phyloP scores from a whole-genome alignment of 1,140 invertebrate species.

The Palaemon carinicauda region DNA sequence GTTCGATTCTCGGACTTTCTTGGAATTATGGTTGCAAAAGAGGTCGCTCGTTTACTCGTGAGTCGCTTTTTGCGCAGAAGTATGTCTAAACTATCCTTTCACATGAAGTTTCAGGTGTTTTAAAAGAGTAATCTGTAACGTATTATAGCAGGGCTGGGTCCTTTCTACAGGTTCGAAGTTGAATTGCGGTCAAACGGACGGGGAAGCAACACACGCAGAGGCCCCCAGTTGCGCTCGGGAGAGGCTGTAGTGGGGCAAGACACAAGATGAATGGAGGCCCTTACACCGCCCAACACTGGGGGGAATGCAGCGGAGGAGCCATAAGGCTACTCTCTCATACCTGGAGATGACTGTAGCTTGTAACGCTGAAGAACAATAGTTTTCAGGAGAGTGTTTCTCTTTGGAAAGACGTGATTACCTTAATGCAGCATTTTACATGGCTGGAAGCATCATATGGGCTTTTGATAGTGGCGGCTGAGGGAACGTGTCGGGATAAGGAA shows the following conservation, averaged over 20 bases:
- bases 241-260: slow-evolving; percentile 28
- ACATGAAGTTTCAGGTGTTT: background rate
- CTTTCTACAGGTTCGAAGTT: background rate
- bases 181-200: background rate
- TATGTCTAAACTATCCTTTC: too few species aligned
- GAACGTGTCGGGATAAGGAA: too few species aligned
- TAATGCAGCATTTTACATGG: too few species aligned
- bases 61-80: too few species aligned
- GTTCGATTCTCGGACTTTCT: background rate
- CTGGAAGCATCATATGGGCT: too few species aligned
- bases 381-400: background rate
- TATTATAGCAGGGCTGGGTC: background rate
- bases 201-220: slow-evolving; percentile 12
- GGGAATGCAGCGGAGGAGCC: slow-evolving; percentile 43
- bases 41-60: too few species aligned
- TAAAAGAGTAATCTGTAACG: background rate
- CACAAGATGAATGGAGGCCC: slow-evolving; percentile 49
- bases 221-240: slow-evolving; percentile 38
- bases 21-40: too few species aligned
- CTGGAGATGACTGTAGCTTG: slow-evolving; percentile 15
- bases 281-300: slow-evolving; percentile 42
- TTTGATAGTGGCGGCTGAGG: too few species aligned
- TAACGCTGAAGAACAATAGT: background rate
- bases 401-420: background rate
- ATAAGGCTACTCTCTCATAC: slow-evolving; percentile 8